Evolutionary conservation across 1,140 invertebrate genomes (phyloP), one percentile per base, ranked within the genome.

Genomic region (Trichonephila clavipes): DNA sequence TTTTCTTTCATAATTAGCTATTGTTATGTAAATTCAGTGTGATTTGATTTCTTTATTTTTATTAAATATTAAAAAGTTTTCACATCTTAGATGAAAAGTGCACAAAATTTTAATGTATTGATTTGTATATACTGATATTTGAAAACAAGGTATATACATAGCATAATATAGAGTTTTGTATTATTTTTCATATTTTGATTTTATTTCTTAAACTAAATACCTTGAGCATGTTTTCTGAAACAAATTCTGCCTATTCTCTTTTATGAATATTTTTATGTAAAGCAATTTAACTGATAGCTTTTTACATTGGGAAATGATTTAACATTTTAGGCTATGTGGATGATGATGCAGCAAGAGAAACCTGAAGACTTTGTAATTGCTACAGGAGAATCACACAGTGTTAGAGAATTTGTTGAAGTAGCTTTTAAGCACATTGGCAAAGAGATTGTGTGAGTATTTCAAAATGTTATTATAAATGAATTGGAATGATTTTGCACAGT

Each of bases 361-460:
- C 98, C 99, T 0, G 98, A 99, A 85, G 99, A 99, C 96, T 99
- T 98, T 97, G 99, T 99, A 2, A 99, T 99, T 95, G 98, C 99
- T 3, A 99, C 99, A 6, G 99, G 99, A 24, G 97, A 99, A 96
- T 97, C 97, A 10, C 98, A 99, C 95, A 99, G 98, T 96, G 99
- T 99, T 1, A 96, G 98, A 66, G 98, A 99, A 96, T 99, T 99
- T 97, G 98, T 99, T 0, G 98, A 99, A 96, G 97, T 97, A 44
- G 97, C 99, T 5, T 99, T 99, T 95, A 96, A 96, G 90, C 97
- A 97, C 95, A 97, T 99, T 59, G 96, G 95, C 44, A 95, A 95
- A 93, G 95, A 96, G 86, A 96, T 97, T 94, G 95, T 95, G 96
- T 97, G 95, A 96, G 96, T 95, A 88, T 44, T 66, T 81, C 64